These are phyloP conservation scores for Boloria selene DNA, from an alignment of 2,888 invertebrate species.

Conservation along the genomic window DNA sequence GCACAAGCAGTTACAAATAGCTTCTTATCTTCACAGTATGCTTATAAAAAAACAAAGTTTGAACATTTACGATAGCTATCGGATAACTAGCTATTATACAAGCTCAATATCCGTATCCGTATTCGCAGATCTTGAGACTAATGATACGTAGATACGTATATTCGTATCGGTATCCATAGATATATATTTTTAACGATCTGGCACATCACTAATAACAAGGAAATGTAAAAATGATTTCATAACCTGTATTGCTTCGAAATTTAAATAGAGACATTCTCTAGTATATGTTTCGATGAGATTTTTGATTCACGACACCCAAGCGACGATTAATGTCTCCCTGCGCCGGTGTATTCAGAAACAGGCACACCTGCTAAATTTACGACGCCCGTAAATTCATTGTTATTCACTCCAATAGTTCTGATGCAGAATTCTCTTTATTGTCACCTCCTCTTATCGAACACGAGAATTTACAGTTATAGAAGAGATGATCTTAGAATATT, in stretches of 20 bases:
- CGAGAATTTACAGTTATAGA: constrained; percentile 28
- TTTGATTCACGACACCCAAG: constrained; percentile 58
- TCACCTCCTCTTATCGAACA: constrained; percentile 43
- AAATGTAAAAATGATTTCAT: not conserved
- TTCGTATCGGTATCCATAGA: no score
- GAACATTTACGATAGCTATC: no score
- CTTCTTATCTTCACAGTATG: no score
- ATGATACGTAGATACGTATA: no score
- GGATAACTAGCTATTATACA: no score
- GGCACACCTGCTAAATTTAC: constrained; percentile 72
- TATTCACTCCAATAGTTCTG: constrained; percentile 67
- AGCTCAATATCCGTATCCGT: no score
- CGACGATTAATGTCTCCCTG: constrained; percentile 65
- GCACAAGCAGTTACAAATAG: no score
- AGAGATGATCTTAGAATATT: constrained; percentile 8
- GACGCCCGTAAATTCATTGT: constrained; percentile 72
- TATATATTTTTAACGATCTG: no score
- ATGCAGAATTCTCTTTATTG: constrained; percentile 55
- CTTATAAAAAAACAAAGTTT: no score
- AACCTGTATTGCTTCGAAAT: constrained; percentile 1
- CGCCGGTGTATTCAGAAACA: constrained; percentile 68
- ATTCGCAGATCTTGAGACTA: no score
- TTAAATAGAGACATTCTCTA: constrained; percentile 23
- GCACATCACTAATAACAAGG: no score
- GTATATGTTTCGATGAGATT: constrained; percentile 36